Evolutionary conservation across 2,888 invertebrate genomes (phyloP).

Genomic region (Nemurella pictetii): DNA sequence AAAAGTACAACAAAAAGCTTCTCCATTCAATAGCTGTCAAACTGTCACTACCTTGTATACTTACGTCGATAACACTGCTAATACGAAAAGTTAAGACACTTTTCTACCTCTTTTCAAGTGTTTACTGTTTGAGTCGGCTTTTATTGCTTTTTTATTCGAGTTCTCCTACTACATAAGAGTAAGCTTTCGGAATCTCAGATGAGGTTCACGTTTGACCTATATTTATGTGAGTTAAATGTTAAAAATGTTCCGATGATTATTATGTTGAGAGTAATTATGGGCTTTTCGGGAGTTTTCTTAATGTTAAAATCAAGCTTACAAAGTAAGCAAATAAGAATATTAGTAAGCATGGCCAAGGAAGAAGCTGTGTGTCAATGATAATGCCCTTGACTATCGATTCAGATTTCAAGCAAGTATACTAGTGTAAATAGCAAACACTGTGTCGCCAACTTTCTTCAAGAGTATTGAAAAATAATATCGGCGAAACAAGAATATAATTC

Average conservation of each 20-base stretch:
- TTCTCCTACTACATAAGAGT: not conserved
- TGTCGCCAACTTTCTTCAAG: not conserved
- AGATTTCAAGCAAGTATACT: not conserved
- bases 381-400: not conserved
- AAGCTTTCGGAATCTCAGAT: not conserved
- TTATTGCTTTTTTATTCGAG: conserved; percentile 15
- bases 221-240: not conserved
- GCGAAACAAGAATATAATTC: not conserved
- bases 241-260: not conserved
- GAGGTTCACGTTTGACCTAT: not conserved
- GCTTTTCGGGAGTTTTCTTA: not conserved
- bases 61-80: conserved; percentile 11
- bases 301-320: not conserved
- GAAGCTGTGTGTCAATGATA: not conserved
- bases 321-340: not conserved
- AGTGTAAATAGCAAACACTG: not conserved
- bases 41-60: conserved; percentile 11
- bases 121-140: not conserved
- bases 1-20: not conserved
- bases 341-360: too few species aligned
- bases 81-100: conserved; percentile 24
- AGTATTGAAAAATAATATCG: not conserved
- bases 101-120: conserved; percentile 5
- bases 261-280: not conserved
- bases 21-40: conserved; percentile 8